Percentiles rank a stretch among this genome's conserved stretches.
phyloP scores from a whole-genome alignment of 2,888 invertebrate genomes.

The Teleogryllus oceanicus region DNA sequence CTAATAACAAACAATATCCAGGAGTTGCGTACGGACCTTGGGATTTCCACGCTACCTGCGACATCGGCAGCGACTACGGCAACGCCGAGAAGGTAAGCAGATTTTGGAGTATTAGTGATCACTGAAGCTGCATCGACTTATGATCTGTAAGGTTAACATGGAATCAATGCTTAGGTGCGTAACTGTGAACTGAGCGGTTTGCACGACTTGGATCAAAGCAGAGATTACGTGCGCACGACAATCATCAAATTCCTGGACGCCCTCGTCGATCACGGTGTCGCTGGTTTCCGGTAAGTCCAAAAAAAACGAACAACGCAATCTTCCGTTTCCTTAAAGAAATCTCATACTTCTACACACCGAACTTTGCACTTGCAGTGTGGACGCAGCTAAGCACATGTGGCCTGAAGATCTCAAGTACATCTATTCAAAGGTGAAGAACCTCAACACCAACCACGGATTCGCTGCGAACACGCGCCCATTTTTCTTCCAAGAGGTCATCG shows the following conservation, averaged over 20 bases:
- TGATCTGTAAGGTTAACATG: too few relatives aligned
- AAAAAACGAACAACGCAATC: too few relatives aligned
- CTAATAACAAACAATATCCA: conserved; percentile 55
- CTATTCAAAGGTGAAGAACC: conserved; percentile 57
- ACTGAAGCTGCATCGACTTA: too few relatives aligned
- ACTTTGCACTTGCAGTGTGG: conserved; percentile 53
- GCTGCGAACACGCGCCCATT: conserved; percentile 61
- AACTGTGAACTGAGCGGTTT: conserved; percentile 69
- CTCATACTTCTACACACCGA: too few relatives aligned
- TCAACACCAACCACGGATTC: conserved; percentile 66
- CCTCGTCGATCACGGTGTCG: conserved; percentile 69
- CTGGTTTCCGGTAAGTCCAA: conserved; percentile 61
- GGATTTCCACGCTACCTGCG: conserved; percentile 68
- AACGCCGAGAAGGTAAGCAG: conserved; percentile 48
- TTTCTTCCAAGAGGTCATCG: conserved; percentile 74
- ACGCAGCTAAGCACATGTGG: conserved; percentile 78
- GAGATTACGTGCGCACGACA: conserved; percentile 60
- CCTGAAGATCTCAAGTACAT: conserved; percentile 68
- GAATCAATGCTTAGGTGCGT: conserved; percentile 50
- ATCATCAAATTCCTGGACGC: conserved; percentile 64
- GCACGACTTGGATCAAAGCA: conserved; percentile 70
- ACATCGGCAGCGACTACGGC: conserved; percentile 59
- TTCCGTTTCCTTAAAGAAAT: too few relatives aligned
- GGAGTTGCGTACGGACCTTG: conserved; percentile 61
- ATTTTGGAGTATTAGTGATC: too few relatives aligned